A percentile compares a stretch with the other conserved stretches of the same genome.
Evolutionary conservation across 2,797 vertebrate genomes (phyloP).

Genomic region (Merluccius polli): DNA sequence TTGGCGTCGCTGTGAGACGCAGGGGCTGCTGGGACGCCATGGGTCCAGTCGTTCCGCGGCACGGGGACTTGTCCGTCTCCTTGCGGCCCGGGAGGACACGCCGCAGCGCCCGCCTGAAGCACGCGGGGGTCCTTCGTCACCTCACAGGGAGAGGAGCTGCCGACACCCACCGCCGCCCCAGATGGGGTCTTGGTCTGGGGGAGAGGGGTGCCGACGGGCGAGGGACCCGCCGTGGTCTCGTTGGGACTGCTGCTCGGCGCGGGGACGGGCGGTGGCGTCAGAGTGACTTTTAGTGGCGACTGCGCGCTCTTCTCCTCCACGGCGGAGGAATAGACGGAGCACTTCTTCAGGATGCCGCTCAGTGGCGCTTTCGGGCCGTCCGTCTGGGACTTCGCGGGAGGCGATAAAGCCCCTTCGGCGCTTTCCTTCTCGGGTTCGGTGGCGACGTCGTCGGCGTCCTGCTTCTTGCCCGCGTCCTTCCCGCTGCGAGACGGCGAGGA

Average conservation of each 20-base stretch:
- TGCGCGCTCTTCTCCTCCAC: conserved; percentile 55
- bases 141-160: neutral
- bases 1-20: neutral
- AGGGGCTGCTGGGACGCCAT: neutral
- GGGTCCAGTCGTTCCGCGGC: neutral
- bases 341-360: conserved; percentile 80
- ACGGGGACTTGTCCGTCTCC: neutral
- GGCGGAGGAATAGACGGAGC: conserved; percentile 50
- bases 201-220: conserved; percentile 66
- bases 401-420: conserved; percentile 39
- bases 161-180: conserved; percentile 51
- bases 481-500: conserved; percentile 41
- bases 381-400: conserved; percentile 67
- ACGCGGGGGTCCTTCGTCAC: neutral
- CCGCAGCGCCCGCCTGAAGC: neutral
- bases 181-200: conserved; percentile 54
- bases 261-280: conserved; percentile 30
- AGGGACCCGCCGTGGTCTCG: conserved; percentile 61
- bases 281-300: conserved; percentile 37
- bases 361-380: conserved; percentile 78
- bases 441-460: conserved; percentile 46
- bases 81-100: neutral
- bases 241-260: conserved; percentile 49
- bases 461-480: conserved; percentile 36
- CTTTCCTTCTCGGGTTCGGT: conserved; percentile 53